A percentile compares a stretch with the other conserved stretches of the same genome.
Evolutionary conservation across 2,113 vertebrate genomes (phyloP).

Genomic region (Chionodraco myersi): DNA sequence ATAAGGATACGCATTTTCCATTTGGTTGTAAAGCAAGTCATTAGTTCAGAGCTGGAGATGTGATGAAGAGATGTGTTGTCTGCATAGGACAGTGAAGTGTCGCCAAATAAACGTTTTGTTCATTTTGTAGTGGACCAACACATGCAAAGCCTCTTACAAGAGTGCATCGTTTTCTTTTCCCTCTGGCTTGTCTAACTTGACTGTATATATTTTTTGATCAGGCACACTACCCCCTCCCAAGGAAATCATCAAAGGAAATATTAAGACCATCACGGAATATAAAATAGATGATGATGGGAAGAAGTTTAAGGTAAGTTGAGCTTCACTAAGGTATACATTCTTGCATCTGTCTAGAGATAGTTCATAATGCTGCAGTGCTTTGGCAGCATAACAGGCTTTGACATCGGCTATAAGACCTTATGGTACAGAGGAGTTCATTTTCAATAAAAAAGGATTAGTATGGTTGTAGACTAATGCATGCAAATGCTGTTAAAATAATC

Average conservation of each 20-base stretch:
- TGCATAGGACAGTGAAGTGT: background rate
- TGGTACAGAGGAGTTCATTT: background rate
- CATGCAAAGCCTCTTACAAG: background rate
- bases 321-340: background rate
- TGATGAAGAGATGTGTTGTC: background rate
- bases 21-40: background rate
- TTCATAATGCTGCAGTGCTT: no score
- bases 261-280: constrained; percentile 94
- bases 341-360: background rate
- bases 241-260: constrained; percentile 93
- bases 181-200: background rate
- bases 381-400: no score
- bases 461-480: no score
- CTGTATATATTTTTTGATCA: constrained; percentile 43
- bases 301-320: constrained; percentile 88
- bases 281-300: constrained; percentile 94
- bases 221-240: constrained; percentile 90
- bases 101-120: no score
- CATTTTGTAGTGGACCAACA: no score
- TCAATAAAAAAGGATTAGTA: no score
- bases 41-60: background rate
- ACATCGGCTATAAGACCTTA: background rate
- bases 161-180: background rate
- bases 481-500: no score
- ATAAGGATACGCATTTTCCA: background rate